These are phyloP conservation scores for Varanus komodoensis DNA, from an alignment of 2,113 vertebrate species.

Conservation along the genomic window DNA sequence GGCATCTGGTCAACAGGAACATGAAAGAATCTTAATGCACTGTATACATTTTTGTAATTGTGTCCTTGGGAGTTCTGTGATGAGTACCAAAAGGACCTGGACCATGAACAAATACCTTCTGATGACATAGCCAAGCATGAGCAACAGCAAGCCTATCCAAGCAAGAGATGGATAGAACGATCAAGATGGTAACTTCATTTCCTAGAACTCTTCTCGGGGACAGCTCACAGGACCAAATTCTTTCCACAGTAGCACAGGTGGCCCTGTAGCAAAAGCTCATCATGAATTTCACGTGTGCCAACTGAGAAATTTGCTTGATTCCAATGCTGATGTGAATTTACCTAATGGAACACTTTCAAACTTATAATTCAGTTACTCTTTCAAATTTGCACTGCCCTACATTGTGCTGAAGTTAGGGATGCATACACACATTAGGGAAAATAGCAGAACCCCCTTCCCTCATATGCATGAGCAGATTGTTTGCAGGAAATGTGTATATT, in stretches of 20 bases:
- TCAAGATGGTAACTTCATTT: constrained; percentile 28
- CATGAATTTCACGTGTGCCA: not conserved
- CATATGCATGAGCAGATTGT: too few species aligned
- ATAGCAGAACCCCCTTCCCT: too few species aligned
- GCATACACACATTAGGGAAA: too few species aligned
- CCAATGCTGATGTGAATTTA: too few species aligned
- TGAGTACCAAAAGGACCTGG: constrained; percentile 11
- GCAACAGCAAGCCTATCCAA: constrained; percentile 1
- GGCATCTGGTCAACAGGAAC: constrained; percentile 35
- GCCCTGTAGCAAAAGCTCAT: not conserved
- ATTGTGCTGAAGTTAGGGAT: too few species aligned
- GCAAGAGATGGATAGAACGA: constrained; percentile 4
- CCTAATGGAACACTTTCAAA: too few species aligned
- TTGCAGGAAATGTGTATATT: too few species aligned
- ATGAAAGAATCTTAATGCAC: constrained; percentile 36
- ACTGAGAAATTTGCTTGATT: not conserved
- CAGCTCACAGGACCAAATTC: not conserved
- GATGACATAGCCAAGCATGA: not conserved
- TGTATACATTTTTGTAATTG: constrained; percentile 28
- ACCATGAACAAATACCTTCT: not conserved
- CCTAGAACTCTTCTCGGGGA: not conserved
- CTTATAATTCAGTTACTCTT: too few species aligned
- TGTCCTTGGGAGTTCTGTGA: constrained; percentile 31
- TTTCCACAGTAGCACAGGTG: not conserved
- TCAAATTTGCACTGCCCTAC: too few species aligned